Evolutionary conservation across 2,888 invertebrate species (phyloP).

Genomic region (Cerastoderma edule): DNA sequence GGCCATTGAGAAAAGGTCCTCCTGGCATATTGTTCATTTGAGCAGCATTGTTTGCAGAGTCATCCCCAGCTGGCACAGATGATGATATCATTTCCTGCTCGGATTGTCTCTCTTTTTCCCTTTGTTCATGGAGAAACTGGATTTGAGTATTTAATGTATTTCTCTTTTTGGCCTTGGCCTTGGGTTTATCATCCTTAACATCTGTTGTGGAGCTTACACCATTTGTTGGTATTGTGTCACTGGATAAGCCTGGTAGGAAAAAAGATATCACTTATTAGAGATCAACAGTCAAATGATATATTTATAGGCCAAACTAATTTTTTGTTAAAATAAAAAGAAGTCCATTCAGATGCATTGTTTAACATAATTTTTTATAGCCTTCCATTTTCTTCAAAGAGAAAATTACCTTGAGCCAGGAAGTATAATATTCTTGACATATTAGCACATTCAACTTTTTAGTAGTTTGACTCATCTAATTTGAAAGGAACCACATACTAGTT

Average conservation of each 20-base stretch:
- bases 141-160: conserved; percentile 70
- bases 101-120: conserved; percentile 46
- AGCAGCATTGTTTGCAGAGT: conserved; percentile 40
- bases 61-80: conserved; percentile 59
- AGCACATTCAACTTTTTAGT: too few relatives aligned
- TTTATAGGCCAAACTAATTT: too few relatives aligned
- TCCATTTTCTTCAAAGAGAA: too few relatives aligned
- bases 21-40: conserved; percentile 62
- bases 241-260: conserved; percentile 42
- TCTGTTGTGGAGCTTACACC: conserved; percentile 59
- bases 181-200: conserved; percentile 44
- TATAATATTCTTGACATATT: too few relatives aligned
- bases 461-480: too few relatives aligned
- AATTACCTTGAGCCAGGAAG: too few relatives aligned
- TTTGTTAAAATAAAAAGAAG: too few relatives aligned
- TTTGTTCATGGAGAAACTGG: conserved; percentile 54
- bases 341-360: too few relatives aligned
- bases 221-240: conserved; percentile 55
- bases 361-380: too few relatives aligned
- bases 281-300: neutral
- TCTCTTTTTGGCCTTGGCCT: conserved; percentile 60
- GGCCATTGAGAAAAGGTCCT: conserved; percentile 59
- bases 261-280: neutral
- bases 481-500: too few relatives aligned
- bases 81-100: conserved; percentile 63